phyloP scores from a whole-genome alignment of 1,140 invertebrate species.

The Lutraria rhynchaena region DNA sequence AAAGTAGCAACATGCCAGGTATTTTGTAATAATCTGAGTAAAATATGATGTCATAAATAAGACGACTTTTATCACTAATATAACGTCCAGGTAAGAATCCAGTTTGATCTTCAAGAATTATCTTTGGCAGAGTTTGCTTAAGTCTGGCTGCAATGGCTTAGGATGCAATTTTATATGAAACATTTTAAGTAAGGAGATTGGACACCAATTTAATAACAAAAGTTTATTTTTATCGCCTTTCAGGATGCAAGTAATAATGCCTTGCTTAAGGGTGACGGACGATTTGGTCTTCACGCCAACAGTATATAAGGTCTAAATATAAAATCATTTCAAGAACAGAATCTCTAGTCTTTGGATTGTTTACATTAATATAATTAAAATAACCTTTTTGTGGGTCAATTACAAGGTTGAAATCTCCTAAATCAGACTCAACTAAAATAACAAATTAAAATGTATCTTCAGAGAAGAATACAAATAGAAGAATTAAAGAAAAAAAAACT shows the following conservation, averaged over 20 bases:
- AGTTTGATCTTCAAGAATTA: conserved; percentile 41
- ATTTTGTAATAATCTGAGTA: conserved; percentile 4
- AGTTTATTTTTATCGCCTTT: conserved; percentile 41
- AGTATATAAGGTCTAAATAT: conserved; percentile 27
- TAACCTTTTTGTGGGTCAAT: conserved; percentile 21
- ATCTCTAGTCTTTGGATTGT: conserved; percentile 27
- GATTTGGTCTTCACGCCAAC: conserved; percentile 25
- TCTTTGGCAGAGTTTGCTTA: conserved; percentile 9
- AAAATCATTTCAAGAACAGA: not conserved
- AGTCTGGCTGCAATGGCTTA: conserved; percentile 21
- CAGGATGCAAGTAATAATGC: conserved; percentile 26
- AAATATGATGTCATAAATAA: conserved; percentile 25
- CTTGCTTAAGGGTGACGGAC: conserved; percentile 16
- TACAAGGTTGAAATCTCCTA: too few species aligned
- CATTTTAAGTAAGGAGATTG: conserved; percentile 52
- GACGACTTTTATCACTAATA: conserved; percentile 27
- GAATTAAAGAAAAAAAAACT: too few species aligned
- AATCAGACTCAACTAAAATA: too few species aligned
- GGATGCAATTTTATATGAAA: too few species aligned
- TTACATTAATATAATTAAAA: conserved; percentile 35
- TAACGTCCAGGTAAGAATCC: conserved; percentile 39
- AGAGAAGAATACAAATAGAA: too few species aligned
- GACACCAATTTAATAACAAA: conserved; percentile 35
- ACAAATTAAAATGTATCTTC: too few species aligned
- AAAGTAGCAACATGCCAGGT: not conserved